Evolutionary conservation across 2,113 vertebrate species (phyloP).

Genomic region (Tetraodon nigroviridis): DNA sequence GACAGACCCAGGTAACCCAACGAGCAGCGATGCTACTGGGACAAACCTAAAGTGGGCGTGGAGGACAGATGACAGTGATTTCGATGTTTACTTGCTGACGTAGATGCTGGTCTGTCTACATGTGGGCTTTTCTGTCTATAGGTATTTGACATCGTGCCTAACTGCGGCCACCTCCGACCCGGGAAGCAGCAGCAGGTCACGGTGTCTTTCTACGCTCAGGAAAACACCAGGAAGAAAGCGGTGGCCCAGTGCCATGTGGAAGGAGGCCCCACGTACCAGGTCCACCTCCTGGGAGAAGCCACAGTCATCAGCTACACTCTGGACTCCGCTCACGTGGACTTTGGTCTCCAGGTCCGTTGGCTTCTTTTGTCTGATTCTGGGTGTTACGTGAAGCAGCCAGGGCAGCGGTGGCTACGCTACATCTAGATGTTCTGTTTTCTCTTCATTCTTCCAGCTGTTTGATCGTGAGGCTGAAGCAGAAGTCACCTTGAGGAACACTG

Average conservation of each 20-base stretch:
- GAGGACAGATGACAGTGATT: too few species aligned
- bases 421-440: neutral
- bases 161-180: constrained; percentile 73
- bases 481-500: constrained; percentile 75
- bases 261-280: constrained; percentile 80
- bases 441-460: constrained; percentile 71
- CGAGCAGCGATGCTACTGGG: too few species aligned
- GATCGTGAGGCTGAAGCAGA: constrained; percentile 64
- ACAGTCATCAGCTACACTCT: constrained; percentile 76
- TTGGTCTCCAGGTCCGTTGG: constrained; percentile 77
- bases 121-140: constrained; percentile 38
- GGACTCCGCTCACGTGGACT: constrained; percentile 68
- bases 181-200: constrained; percentile 70
- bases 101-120: neutral
- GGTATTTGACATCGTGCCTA: constrained; percentile 83
- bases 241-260: constrained; percentile 78
- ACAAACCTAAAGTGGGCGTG: too few species aligned
- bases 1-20: too few species aligned
- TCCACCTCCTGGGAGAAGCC: constrained; percentile 78
- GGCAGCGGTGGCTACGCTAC: neutral
- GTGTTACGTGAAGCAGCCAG: too few species aligned
- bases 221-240: constrained; percentile 59
- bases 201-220: constrained; percentile 80
- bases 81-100: too few species aligned
- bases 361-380: too few species aligned